A percentile compares a stretch with the other conserved stretches of the same genome.
phyloP scores from a whole-genome alignment of 1,140 invertebrate genomes.

The Platorchestia sp. region DNA sequence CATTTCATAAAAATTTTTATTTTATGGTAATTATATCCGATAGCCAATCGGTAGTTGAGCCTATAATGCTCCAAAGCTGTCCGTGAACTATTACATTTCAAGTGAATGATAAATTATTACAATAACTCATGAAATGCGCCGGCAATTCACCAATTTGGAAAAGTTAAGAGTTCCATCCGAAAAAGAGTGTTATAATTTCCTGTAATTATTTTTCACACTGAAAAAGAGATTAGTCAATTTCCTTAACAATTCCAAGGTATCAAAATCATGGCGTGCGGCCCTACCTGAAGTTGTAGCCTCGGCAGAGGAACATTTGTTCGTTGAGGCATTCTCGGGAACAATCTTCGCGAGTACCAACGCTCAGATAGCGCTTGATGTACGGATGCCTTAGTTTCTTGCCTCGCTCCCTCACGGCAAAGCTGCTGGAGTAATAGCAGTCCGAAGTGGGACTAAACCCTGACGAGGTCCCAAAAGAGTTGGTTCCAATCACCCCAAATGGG shows the following conservation, averaged over 20 bases:
- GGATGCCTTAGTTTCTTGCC: constrained; percentile 9
- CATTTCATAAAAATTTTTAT: too few relatives aligned
- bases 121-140: too few relatives aligned
- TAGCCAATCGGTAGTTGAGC: too few relatives aligned
- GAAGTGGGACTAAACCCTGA: constrained; percentile 9
- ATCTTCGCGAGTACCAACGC: constrained; percentile 20
- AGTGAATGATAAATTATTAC: too few relatives aligned
- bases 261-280: neutral
- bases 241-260: neutral
- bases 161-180: too few relatives aligned
- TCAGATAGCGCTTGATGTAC: constrained; percentile 38
- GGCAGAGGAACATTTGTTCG: constrained; percentile 50
- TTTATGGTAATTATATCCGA: too few relatives aligned
- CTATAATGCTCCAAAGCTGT: too few relatives aligned
- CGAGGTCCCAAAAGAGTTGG: neutral
- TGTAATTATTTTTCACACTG: too few relatives aligned
- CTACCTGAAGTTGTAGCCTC: constrained; percentile 57
- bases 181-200: too few relatives aligned
- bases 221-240: too few relatives aligned
- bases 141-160: too few relatives aligned
- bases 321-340: constrained; percentile 52
- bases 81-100: too few relatives aligned
- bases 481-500: constrained; percentile 10
- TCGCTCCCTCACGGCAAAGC: neutral
- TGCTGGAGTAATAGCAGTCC: constrained; percentile 34